Evolutionary conservation across 2,113 vertebrate genomes (phyloP).

Genomic region (Todiramphus chloris): DNA sequence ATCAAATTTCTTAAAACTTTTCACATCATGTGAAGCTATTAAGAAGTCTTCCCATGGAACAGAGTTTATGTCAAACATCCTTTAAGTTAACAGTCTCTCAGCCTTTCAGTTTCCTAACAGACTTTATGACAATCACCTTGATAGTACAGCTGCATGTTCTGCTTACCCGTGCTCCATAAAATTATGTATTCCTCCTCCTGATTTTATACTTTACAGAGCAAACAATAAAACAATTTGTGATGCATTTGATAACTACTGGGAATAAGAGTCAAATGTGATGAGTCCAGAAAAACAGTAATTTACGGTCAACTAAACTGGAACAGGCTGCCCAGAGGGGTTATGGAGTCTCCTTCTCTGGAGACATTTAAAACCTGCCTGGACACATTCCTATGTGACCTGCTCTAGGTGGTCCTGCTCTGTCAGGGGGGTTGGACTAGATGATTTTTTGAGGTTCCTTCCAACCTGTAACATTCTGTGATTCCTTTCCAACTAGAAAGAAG

Average conservation of each 20-base stretch:
- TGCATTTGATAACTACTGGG: neutral
- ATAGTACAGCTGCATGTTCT: neutral
- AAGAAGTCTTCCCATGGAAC: neutral
- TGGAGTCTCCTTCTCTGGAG: too few relatives aligned
- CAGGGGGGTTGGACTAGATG: too few relatives aligned
- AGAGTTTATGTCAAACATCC: neutral
- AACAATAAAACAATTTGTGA: conserved; percentile 9
- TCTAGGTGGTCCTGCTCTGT: too few relatives aligned
- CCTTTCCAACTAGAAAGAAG: neutral
- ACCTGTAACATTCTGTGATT: neutral
- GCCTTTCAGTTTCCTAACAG: neutral
- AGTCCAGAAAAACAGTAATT: neutral
- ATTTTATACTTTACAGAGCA: neutral
- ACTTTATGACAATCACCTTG: conserved; percentile 14
- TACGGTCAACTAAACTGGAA: neutral
- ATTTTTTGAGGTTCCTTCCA: too few relatives aligned
- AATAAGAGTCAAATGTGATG: neutral
- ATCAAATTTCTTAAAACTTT: neutral
- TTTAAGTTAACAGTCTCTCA: neutral
- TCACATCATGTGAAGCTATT: neutral
- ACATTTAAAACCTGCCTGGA: too few relatives aligned
- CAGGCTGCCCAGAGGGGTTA: too few relatives aligned
- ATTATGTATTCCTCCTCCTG: neutral
- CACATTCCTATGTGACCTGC: too few relatives aligned
- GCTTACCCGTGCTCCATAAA: neutral